These are phyloP conservation scores for Axinella damicornis DNA, from an alignment of 37 sponge, comb jelly and placozoan species.

Conservation along the genomic window DNA sequence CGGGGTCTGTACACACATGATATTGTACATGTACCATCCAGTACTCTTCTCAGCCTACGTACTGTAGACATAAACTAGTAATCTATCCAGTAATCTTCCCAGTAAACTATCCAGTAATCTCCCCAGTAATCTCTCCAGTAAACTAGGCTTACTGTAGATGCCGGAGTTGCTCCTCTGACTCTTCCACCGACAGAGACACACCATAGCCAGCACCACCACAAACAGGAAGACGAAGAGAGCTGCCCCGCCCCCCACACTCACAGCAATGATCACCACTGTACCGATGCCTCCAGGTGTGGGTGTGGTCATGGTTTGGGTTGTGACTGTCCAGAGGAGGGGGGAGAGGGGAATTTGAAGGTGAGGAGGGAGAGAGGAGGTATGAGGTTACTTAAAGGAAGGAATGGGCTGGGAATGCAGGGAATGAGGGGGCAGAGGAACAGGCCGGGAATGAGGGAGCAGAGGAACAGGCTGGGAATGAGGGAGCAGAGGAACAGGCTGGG, in stretches of 20 bases:
- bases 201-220: conserved; percentile 2
- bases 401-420: not conserved
- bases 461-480: too few relatives aligned
- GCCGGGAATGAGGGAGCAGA: too few relatives aligned
- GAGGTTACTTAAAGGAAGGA: not conserved
- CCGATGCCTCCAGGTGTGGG: not conserved
- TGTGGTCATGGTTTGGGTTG: not conserved
- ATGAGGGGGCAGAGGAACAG: too few relatives aligned
- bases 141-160: not conserved
- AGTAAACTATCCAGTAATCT: not conserved
- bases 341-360: conserved; percentile 6
- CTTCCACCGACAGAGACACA: not conserved
- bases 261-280: conserved; percentile 17
- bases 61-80: too few relatives aligned
- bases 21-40: too few relatives aligned
- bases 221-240: conserved; percentile 21
- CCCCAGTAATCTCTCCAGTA: not conserved
- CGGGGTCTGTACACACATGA: too few relatives aligned
- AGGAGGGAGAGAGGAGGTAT: not conserved
- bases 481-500: too few relatives aligned
- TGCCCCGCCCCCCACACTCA: not conserved
- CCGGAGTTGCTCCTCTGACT: not conserved
- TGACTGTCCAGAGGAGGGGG: conserved; percentile 2
- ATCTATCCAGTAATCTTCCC: too few relatives aligned
- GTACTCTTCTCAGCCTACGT: not conserved